phyloP scores from a whole-genome alignment of 2,113 vertebrate species.

The Manacus vitellinus region DNA sequence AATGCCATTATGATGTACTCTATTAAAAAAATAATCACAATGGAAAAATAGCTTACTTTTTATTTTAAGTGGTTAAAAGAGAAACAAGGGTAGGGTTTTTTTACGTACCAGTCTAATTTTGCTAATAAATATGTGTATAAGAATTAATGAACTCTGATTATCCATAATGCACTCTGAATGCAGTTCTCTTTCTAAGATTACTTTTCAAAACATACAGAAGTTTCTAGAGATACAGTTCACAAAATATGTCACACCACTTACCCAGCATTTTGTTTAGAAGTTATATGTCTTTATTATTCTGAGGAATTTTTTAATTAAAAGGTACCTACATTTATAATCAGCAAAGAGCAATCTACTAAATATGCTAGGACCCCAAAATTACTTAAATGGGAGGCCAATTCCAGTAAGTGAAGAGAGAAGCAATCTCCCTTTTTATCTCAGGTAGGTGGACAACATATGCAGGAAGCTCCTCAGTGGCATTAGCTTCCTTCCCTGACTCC shows the following conservation, averaged over 20 bases:
- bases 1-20: background rate
- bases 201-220: background rate
- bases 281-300: background rate
- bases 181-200: background rate
- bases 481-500: background rate
- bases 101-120: background rate
- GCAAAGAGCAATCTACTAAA: background rate
- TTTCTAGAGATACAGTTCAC: background rate
- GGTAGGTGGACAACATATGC: background rate
- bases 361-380: background rate
- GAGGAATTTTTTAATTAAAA: background rate
- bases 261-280: background rate
- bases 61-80: background rate
- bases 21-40: background rate
- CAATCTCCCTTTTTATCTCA: background rate
- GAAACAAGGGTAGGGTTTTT: background rate
- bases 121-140: rapidly evolving
- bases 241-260: background rate
- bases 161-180: background rate
- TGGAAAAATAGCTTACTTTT: background rate
- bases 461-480: background rate
- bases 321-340: background rate
- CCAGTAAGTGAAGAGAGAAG: background rate
- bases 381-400: background rate
- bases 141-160: background rate